Conservation (phyloP, 2,797 vertebrate species). For the Argyrosomus regius region DNA sequence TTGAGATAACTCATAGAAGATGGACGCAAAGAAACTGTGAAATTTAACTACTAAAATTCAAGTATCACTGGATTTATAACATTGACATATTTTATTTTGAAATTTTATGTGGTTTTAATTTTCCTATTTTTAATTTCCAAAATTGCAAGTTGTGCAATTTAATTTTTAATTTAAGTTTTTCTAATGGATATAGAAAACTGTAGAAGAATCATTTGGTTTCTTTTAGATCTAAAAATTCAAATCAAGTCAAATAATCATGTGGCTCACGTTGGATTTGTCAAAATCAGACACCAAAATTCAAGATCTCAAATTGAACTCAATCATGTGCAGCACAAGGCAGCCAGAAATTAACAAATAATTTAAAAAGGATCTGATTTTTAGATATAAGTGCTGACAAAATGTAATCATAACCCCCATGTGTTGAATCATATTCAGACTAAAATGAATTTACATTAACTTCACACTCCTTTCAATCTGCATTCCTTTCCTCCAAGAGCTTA, state of each 20-base stretch:
- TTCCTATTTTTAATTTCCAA: background rate
- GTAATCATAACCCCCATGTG: background rate
- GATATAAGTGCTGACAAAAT: background rate
- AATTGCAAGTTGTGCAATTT: background rate
- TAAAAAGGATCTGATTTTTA: background rate
- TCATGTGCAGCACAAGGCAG: no score
- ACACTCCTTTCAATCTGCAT: background rate
- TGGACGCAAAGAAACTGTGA: background rate
- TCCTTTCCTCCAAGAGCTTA: background rate
- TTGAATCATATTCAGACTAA: background rate
- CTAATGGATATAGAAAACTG: no score
- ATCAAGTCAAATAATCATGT: background rate
- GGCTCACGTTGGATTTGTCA: background rate
- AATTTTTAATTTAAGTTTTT: no score
- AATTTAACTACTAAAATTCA: background rate
- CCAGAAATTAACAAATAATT: background rate
- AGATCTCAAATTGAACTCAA: background rate
- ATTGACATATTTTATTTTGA: slow-evolving; percentile 2
- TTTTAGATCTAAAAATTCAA: background rate
- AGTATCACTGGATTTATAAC: background rate
- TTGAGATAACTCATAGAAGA: background rate
- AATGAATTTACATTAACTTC: background rate
- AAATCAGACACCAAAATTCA: background rate
- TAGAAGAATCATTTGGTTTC: background rate
- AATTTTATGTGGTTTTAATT: background rate